Percentiles rank a stretch among this genome's conserved stretches.
These are phyloP conservation scores for Schizopygopsis pylzovi DNA, from an alignment of 2,797 vertebrate genomes.

Conservation along the genomic window DNA sequence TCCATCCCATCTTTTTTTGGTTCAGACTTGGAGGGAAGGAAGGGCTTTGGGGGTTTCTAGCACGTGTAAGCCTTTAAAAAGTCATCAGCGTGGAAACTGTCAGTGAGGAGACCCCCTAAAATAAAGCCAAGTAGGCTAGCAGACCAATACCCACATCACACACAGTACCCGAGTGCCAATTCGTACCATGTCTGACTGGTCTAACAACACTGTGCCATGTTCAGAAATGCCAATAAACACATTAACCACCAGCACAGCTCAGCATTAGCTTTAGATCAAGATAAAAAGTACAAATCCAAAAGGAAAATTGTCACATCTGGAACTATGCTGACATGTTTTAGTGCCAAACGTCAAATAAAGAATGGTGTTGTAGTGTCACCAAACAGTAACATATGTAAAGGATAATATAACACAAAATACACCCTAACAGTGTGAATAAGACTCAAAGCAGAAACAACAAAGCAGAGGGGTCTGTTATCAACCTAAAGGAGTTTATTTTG, in stretches of 20 bases:
- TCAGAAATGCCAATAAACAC: constrained; percentile 70
- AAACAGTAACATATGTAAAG: constrained; percentile 14
- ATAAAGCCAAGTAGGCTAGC: constrained; percentile 65
- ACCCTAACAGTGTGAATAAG: not conserved
- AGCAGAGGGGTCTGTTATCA: not conserved
- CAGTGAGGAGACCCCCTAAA: constrained; percentile 54
- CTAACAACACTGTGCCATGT: constrained; percentile 58
- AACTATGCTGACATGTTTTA: not conserved
- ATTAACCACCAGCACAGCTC: constrained; percentile 62
- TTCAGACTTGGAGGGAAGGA: constrained; percentile 8
- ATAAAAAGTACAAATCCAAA: not conserved
- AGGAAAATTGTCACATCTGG: constrained; percentile 10
- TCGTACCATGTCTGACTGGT: constrained; percentile 58
- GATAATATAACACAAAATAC: not conserved
- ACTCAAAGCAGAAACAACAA: not conserved
- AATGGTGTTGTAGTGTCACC: not conserved
- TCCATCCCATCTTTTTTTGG: constrained; percentile 24
- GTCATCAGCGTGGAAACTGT: constrained; percentile 46
- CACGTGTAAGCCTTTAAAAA: constrained; percentile 61
- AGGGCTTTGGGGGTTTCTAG: constrained; percentile 34
- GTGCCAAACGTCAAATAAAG: not conserved
- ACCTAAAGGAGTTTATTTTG: not conserved
- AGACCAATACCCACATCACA: constrained; percentile 71
- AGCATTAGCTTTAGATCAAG: not conserved
- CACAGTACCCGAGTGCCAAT: constrained; percentile 53